phyloP scores from a whole-genome alignment of 1,140 invertebrate species.

The Microvelia longipes region DNA sequence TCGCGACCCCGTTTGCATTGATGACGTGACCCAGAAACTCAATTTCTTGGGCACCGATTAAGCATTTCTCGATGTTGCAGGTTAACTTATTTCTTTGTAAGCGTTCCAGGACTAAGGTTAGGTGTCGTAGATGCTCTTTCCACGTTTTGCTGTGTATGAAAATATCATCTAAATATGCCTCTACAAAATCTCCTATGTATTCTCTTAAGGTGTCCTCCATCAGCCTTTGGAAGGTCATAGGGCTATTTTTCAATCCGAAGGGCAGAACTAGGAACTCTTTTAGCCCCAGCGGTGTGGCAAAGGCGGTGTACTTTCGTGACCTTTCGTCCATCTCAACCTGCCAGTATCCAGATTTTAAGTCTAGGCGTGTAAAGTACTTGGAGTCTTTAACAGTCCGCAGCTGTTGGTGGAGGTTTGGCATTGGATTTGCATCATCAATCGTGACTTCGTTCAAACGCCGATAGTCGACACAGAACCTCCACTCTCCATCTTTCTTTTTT shows the following conservation, averaged over 20 bases:
- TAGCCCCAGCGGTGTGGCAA: slow-evolving; percentile 20
- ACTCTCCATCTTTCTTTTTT: slow-evolving; percentile 33
- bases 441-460: slow-evolving; percentile 31
- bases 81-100: slow-evolving; percentile 21
- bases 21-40: slow-evolving; percentile 28
- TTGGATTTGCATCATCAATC: slow-evolving; percentile 20
- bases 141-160: slow-evolving; percentile 18
- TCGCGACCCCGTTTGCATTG: slow-evolving; percentile 23
- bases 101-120: slow-evolving; percentile 18
- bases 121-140: slow-evolving; percentile 20
- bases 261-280: slow-evolving; percentile 27
- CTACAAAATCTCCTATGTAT: not conserved
- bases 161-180: slow-evolving; percentile 25
- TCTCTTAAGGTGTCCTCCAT: slow-evolving; percentile 22
- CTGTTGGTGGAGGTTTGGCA: slow-evolving; percentile 12
- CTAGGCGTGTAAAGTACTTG: slow-evolving; percentile 22
- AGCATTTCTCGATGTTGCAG: slow-evolving; percentile 26
- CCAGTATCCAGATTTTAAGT: slow-evolving; percentile 25
- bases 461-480: slow-evolving; percentile 34
- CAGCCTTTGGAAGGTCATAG: slow-evolving; percentile 23
- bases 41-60: slow-evolving; percentile 22
- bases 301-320: slow-evolving; percentile 12
- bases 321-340: slow-evolving; percentile 12
- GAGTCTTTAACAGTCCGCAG: slow-evolving; percentile 19
- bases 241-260: slow-evolving; percentile 27